Evolutionary conservation across 2,888 invertebrate genomes (phyloP), one percentile per base, ranked within the genome.

Genomic region (Drosophila prolongata): DNA sequence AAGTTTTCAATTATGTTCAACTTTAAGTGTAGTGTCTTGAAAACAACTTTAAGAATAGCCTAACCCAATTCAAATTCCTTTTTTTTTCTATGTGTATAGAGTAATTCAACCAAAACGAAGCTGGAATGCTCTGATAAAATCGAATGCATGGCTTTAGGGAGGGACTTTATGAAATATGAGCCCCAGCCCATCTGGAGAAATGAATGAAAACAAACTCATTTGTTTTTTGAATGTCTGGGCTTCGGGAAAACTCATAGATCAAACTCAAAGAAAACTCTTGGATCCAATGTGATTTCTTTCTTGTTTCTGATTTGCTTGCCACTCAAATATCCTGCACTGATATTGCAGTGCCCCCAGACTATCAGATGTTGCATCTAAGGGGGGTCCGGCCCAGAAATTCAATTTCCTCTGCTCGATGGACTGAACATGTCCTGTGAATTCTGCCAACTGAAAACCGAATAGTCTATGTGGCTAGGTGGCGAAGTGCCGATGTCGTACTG

Each of bases 391-490:
- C 62, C 62, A 35, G 67, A 89, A 76, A 81, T 89, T 84, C 88
- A 89, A 84, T 84, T 84, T 84, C 88, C 88, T 82, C 52, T 76
- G 72, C 77, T 47, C 47, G 59, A 24, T 46, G 55, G 64, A 74
- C 56, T 61, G 61, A 70, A 37, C 47, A 66, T 67, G 61, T 70
- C 61, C 70, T 44, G 49, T 35, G 49, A 64, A 42, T 38, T n/a
- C 79, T 55, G 66, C 74, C 46, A 58, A 54, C 50, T 59, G 53
- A 37, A 38, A 52, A 30, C 59, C 46, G 19, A 42, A 50, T 52
- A 49, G 42, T 64, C 75, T 54, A 65, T 74, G 71, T 24, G 72
- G 54, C 37, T 55, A 75, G 50, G 55, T 56, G 38, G 19, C 40
- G 19, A 50, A 52, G 38, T 50, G 44, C 46, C 46, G 42, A 66